These are phyloP conservation scores for Heptranchias perlo DNA, from an alignment of 2,113 vertebrate genomes.

Conservation along the genomic window DNA sequence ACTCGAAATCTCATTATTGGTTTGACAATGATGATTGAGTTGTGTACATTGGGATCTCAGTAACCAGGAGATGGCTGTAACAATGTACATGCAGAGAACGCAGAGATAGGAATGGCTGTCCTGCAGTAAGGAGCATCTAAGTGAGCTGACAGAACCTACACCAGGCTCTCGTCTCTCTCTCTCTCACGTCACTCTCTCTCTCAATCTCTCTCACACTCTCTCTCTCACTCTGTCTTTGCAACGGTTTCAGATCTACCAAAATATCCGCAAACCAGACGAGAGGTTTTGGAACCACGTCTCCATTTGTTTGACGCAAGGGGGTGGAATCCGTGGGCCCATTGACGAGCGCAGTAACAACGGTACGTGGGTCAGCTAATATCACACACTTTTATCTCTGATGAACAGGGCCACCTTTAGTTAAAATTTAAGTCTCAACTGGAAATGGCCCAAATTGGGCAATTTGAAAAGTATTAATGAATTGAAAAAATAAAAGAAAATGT, in stretches of 20 bases:
- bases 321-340: constrained; percentile 71
- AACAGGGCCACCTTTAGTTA: background rate
- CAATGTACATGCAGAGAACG: background rate
- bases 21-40: background rate
- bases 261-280: constrained; percentile 56
- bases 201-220: too few relatives aligned
- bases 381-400: background rate
- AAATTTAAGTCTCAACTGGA: background rate
- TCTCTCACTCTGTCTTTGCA: background rate
- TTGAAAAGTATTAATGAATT: background rate
- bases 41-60: background rate
- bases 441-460: background rate
- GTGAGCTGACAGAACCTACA: background rate
- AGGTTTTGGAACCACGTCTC: constrained; percentile 81
- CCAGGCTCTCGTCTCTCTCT: background rate
- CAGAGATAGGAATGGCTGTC: background rate
- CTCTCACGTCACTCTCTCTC: background rate
- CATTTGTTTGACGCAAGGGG: constrained; percentile 76
- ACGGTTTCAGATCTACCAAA: constrained; percentile 68
- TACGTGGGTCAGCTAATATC: constrained; percentile 43
- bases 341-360: constrained; percentile 71
- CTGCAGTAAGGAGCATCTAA: background rate
- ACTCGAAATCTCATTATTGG: constrained; percentile 17
- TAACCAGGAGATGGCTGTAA: background rate
- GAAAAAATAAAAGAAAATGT: background rate